Conservation (phyloP, 1,140 invertebrate species). For the Campodea augens region DNA sequence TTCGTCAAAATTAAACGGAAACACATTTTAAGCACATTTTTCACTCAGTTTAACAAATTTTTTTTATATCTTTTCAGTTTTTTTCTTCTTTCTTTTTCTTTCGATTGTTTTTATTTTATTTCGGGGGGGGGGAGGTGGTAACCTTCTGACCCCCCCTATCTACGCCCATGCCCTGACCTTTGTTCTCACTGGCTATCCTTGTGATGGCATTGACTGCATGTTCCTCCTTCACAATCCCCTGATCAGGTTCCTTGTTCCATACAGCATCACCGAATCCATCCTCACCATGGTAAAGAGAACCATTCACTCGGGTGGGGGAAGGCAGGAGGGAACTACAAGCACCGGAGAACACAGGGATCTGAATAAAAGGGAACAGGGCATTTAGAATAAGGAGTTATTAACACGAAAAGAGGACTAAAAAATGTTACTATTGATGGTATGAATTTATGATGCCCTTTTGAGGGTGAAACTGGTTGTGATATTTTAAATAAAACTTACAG, state of each 20-base stretch:
- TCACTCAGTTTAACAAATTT: no score
- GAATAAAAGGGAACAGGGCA: background rate
- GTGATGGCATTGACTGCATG: conserved; percentile 29
- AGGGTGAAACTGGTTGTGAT: no score
- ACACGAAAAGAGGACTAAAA: no score
- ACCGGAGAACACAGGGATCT: conserved; percentile 23
- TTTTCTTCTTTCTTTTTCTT: background rate
- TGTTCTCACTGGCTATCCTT: conserved; percentile 26
- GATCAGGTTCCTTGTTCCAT: conserved; percentile 11
- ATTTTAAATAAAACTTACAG: no score
- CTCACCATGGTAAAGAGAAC: conserved; percentile 28
- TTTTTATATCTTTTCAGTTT: no score
- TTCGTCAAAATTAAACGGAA: no score
- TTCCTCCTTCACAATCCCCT: conserved; percentile 13
- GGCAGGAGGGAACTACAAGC: conserved; percentile 15
- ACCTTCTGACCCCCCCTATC: no score
- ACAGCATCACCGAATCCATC: conserved; percentile 44
- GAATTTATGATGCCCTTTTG: no score
- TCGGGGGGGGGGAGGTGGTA: no score
- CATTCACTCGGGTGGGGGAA: conserved; percentile 13
- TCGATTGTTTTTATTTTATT: background rate
- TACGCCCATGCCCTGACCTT: conserved; percentile 17
- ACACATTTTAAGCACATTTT: no score
- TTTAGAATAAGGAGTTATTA: no score
- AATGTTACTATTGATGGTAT: no score